phyloP scores from a whole-genome alignment of 1,140 invertebrate species.

The Drosophila ohnishii region DNA sequence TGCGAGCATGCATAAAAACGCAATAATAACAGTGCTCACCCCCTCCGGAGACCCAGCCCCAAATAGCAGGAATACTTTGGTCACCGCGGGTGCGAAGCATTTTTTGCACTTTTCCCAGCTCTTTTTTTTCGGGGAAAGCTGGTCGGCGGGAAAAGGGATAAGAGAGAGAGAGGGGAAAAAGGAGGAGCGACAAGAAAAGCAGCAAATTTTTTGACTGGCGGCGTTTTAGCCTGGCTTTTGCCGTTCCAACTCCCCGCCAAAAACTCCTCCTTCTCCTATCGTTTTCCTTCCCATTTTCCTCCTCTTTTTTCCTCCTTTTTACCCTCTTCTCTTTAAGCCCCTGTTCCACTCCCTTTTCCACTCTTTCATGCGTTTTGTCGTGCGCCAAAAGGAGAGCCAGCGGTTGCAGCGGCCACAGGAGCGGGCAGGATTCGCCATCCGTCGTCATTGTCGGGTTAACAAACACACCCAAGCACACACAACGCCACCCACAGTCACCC shows the following conservation, averaged over 20 bases:
- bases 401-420: constrained; percentile 53
- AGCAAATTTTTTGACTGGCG: constrained; percentile 46
- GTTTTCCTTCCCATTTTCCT: background rate
- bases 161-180: background rate
- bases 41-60: background rate
- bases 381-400: constrained; percentile 52
- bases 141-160: constrained; percentile 7
- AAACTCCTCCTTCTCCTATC: background rate
- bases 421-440: constrained; percentile 24
- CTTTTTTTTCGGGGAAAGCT: constrained; percentile 50
- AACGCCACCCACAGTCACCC: constrained; percentile 9
- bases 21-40: constrained; percentile 69
- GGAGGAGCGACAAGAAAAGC: constrained; percentile 12
- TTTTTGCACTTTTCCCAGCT: constrained; percentile 49
- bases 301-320: background rate
- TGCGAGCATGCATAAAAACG: constrained; percentile 79
- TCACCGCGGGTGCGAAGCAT: constrained; percentile 70
- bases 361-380: constrained; percentile 53
- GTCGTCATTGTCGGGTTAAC: constrained; percentile 47
- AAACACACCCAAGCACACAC: constrained; percentile 24
- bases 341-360: constrained; percentile 5
- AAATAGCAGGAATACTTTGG: constrained; percentile 69
- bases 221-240: constrained; percentile 46
- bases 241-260: background rate
- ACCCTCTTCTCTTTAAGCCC: constrained; percentile 21